Evolutionary conservation across 2,888 invertebrate species (phyloP).

Genomic region (Hypomecis punctinalis): DNA sequence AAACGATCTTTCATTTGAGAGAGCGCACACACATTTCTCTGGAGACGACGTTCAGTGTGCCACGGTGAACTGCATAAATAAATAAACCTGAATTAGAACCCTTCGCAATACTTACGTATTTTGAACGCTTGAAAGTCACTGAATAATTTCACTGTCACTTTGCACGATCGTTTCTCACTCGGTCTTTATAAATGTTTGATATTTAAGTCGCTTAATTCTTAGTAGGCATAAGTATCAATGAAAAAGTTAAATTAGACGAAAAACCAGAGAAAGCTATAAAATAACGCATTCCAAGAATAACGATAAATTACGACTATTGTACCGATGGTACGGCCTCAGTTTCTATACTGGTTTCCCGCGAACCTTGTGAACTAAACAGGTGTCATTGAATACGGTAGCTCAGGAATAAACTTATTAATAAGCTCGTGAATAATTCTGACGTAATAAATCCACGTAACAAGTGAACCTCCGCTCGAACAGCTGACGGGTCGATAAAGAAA

Average conservation of each 20-base stretch:
- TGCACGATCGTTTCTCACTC: conserved; percentile 51
- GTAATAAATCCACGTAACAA: conserved; percentile 25
- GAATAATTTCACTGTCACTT: conserved; percentile 63
- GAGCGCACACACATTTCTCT: conserved; percentile 42
- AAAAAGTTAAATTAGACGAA: too few species aligned
- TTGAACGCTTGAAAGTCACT: conserved; percentile 54
- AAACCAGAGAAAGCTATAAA: too few species aligned
- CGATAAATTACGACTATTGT: conserved; percentile 3
- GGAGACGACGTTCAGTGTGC: conserved; percentile 59
- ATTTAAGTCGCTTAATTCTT: conserved; percentile 40
- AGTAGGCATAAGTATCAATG: too few species aligned
- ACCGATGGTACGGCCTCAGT: neutral
- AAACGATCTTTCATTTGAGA: conserved; percentile 11
- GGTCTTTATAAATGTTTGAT: conserved; percentile 41
- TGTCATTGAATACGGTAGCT: conserved; percentile 17
- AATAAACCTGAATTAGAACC: conserved; percentile 72
- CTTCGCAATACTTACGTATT: conserved; percentile 60
- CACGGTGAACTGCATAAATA: conserved; percentile 69
- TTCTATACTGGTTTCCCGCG: conserved; percentile 13
- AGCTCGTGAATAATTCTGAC: conserved; percentile 16
- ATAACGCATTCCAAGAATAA: too few species aligned
- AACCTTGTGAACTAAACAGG: conserved; percentile 26
- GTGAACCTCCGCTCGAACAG: conserved; percentile 44
- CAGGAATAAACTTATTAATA: conserved; percentile 10
- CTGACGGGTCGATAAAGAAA: conserved; percentile 53